phyloP scores from a whole-genome alignment of 2,888 invertebrate species.

The Mayetiola destructor region DNA sequence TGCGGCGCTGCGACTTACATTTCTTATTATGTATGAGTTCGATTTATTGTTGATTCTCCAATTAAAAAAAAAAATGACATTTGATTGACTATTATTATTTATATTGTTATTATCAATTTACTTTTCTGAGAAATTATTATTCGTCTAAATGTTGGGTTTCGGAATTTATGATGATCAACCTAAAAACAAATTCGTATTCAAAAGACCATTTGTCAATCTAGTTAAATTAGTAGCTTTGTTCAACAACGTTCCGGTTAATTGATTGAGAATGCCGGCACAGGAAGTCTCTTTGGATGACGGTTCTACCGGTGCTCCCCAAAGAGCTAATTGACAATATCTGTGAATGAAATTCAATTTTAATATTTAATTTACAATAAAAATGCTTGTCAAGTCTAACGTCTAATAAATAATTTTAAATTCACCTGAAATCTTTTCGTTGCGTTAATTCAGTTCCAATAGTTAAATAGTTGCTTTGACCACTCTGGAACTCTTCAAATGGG shows the following conservation, averaged over 20 bases:
- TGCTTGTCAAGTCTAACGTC: not conserved
- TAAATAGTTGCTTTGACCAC: constrained; percentile 39
- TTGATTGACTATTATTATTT: no score
- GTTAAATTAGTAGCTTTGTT: not conserved
- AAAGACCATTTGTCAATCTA: not conserved
- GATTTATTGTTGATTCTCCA: no score
- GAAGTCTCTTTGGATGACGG: constrained; percentile 27
- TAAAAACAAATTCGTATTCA: no score
- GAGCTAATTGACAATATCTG: constrained; percentile 29
- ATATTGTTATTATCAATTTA: no score
- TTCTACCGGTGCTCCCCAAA: constrained; percentile 28
- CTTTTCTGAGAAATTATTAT: no score
- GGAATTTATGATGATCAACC: no score
- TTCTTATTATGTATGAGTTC: no score
- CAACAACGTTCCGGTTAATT: not conserved
- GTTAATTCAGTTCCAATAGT: constrained; percentile 38
- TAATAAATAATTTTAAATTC: not conserved
- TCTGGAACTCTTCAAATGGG: constrained; percentile 33
- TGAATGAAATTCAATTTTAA: not conserved
- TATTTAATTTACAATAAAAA: not conserved
- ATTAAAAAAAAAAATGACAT: no score
- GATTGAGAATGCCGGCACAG: constrained; percentile 20
- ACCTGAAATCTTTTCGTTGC: constrained; percentile 35
- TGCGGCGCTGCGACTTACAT: no score
- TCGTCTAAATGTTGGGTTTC: no score